Conservation (phyloP, 2,888 invertebrate species). For the Apamea epomidion region DNA sequence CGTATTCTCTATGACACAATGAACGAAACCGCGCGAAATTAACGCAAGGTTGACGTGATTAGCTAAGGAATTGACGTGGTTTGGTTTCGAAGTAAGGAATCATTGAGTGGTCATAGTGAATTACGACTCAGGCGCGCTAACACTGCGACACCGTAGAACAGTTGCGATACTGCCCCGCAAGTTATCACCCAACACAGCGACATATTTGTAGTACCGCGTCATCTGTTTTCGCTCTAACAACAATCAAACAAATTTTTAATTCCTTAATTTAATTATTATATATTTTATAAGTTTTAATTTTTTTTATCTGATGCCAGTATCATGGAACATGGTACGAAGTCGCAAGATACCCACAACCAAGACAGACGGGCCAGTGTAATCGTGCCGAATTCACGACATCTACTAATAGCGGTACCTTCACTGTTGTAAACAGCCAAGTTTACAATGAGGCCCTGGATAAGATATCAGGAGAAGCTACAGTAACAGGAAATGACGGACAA, state of each 20-base stretch:
- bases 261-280: neutral
- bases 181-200: neutral
- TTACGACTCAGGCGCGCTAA: slow-evolving; percentile 3
- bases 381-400: neutral
- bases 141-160: neutral
- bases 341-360: slow-evolving; percentile 35
- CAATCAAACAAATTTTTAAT: neutral
- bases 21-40: no score
- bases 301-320: slow-evolving; percentile 17
- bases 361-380: slow-evolving; percentile 42
- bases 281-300: neutral
- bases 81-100: no score
- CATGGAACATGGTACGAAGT: slow-evolving; percentile 39
- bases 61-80: no score
- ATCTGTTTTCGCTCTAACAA: neutral
- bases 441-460: slow-evolving; percentile 15
- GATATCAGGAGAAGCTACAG: slow-evolving; percentile 25
- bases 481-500: slow-evolving; percentile 6
- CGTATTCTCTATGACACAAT: no score
- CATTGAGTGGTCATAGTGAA: no score
- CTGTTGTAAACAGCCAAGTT: slow-evolving; percentile 31
- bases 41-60: no score
- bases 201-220: neutral
- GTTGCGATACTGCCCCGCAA: neutral
- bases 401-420: neutral